These are phyloP conservation scores for Entomyzon cyanotis DNA, from an alignment of 2,113 vertebrate species.

Conservation along the genomic window DNA sequence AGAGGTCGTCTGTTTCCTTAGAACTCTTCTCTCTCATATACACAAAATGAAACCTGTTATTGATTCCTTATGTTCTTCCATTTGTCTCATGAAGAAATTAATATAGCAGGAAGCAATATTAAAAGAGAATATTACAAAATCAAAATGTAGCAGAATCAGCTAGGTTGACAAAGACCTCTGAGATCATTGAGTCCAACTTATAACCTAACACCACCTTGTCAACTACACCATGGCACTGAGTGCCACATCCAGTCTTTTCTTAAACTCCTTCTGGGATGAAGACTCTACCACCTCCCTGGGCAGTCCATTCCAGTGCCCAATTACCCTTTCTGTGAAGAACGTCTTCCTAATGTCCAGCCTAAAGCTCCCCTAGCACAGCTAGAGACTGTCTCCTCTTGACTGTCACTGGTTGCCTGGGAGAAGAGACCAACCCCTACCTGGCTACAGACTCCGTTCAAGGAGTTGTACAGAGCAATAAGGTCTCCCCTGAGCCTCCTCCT, in stretches of 20 bases:
- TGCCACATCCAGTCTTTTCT: background rate
- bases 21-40: background rate
- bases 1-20: background rate
- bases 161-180: background rate
- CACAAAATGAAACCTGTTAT: background rate
- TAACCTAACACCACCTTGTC: background rate
- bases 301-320: background rate
- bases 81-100: background rate
- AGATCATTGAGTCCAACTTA: background rate
- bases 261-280: background rate
- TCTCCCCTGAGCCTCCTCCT: background rate
- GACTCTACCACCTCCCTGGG: background rate
- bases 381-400: background rate
- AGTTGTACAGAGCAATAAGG: fast-evolving
- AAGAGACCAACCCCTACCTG: background rate
- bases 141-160: background rate
- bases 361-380: background rate
- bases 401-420: background rate
- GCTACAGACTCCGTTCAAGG: background rate
- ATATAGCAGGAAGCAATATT: background rate
- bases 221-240: background rate
- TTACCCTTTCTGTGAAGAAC: no score
- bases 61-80: background rate
- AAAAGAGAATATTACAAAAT: background rate
- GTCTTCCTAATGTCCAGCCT: background rate